Conservation (phyloP, 2,113 vertebrate species). For the Laticauda colubrina region DNA sequence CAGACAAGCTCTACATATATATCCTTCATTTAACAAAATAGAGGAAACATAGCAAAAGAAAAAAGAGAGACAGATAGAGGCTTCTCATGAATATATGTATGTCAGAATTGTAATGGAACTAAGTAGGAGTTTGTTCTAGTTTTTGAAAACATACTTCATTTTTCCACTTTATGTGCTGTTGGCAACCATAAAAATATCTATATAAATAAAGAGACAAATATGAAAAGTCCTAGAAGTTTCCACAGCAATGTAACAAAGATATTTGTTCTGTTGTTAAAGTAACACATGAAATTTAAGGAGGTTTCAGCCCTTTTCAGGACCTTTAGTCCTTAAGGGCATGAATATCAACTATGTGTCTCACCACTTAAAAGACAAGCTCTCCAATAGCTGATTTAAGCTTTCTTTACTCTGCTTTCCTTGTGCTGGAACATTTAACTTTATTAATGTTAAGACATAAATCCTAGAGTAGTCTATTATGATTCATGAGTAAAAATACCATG, state of each 20-base stretch:
- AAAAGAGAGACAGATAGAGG: background rate
- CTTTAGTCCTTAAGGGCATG: slow-evolving; percentile 41
- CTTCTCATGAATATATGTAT: background rate
- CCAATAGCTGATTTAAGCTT: slow-evolving; percentile 41
- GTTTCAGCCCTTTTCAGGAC: slow-evolving; percentile 8
- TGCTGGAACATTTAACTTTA: slow-evolving; percentile 34
- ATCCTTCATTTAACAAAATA: background rate
- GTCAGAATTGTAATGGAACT: background rate
- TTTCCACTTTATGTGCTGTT: background rate
- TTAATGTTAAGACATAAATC: slow-evolving; percentile 33
- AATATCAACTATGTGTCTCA: background rate
- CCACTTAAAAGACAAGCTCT: slow-evolving; percentile 14
- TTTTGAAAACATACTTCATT: background rate
- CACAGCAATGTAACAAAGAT: background rate
- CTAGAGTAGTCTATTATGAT: slow-evolving; percentile 33
- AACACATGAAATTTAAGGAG: slow-evolving; percentile 22
- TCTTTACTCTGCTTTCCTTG: slow-evolving; percentile 52
- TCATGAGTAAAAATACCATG: background rate
- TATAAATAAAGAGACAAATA: slow-evolving; percentile 22
- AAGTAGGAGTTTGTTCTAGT: background rate
- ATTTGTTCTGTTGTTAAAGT: slow-evolving; percentile 19
- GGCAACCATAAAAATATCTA: background rate
- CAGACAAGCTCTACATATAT: background rate
- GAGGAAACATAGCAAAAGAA: background rate
- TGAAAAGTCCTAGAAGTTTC: background rate